Base-by-base conservation (phyloP, 2,797 vertebrate species). In the Onychomys arenicola region DNA sequence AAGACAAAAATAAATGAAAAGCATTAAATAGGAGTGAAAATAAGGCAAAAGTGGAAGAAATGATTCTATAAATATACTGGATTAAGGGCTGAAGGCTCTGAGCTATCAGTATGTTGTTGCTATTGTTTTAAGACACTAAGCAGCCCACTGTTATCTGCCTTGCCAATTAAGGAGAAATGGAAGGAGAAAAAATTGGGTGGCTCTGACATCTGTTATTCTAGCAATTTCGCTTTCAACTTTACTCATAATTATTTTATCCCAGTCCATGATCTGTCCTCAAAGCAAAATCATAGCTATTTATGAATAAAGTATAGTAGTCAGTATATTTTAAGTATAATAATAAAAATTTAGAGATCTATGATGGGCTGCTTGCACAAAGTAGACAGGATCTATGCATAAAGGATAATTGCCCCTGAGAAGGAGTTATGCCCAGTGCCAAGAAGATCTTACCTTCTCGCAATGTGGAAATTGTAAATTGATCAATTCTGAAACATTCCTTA, bases 391-490 rank as follows among this genome's bases (percentile, higher is more conserved):
- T 94, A 92, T 95, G 77, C 77, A 71, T 91, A 97, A 96, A 94
- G 16, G 90, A 11, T 81, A 97, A 92, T 95, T 96, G 85, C 19
- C 87, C 98, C 96, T 97, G 95, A 97, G 69, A 73, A 90, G 29
- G 94, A 34, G 69, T 63, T 29, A 75, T 96, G 61, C 61, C 69
- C 25, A 32, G 89, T 96, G 80, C 82, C 77, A 93, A 75, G 89
- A 63, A 55, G 89, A 73, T 61, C 77, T 97, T 92, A 73, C 92
- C 81, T 95, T 96, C 40, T 81, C 71, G 73, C 49, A 93, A 91
- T 49, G 32, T 96, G 84, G 82, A 93, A 97, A 97, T 67, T 81
- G 82, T 95, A 97, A 96, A 95, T 83, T 46, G 91, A 97, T 97
- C 82, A 90, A 34, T 96, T 94, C 73, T 92, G 88, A 94, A 96